Evolutionary conservation across 2,797 vertebrate species (phyloP).

Genomic region (Heteromormyrus szaboi): DNA sequence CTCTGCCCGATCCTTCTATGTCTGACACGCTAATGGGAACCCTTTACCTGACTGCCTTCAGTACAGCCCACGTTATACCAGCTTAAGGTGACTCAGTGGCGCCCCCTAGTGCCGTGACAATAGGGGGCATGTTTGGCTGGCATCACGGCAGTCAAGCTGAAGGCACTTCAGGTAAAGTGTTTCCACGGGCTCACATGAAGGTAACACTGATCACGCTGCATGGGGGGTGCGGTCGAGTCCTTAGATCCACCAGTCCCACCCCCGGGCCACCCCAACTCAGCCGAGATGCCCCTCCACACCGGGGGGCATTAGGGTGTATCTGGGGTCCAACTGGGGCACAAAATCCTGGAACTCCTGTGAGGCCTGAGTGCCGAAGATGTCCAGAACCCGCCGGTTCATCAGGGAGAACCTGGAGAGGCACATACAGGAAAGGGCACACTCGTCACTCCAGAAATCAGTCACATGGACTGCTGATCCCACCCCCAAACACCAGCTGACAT

Average conservation of each 20-base stretch:
- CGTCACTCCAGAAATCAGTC: background rate
- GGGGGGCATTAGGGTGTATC: slow-evolving; percentile 59
- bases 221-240: slow-evolving; percentile 24
- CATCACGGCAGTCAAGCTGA: background rate
- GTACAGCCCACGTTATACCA: background rate
- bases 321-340: slow-evolving; percentile 79
- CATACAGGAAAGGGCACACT: slow-evolving; percentile 25
- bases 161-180: slow-evolving; percentile 15
- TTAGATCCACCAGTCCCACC: slow-evolving; percentile 49
- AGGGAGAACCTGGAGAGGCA: slow-evolving; percentile 73
- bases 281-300: slow-evolving; percentile 61
- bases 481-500: slow-evolving; percentile 57
- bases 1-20: background rate
- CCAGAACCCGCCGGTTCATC: slow-evolving; percentile 86
- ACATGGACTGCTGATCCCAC: background rate
- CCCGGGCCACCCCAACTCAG: slow-evolving; percentile 50
- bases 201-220: slow-evolving; percentile 58
- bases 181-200: slow-evolving; percentile 48
- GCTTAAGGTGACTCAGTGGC: background rate
- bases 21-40: slow-evolving; percentile 9
- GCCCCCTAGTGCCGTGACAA: background rate
- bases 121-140: background rate
- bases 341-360: slow-evolving; percentile 83
- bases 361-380: slow-evolving; percentile 85
- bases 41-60: background rate